Evolutionary conservation across 2,113 vertebrate species (phyloP).

Genomic region (Triplophysa siluroides): DNA sequence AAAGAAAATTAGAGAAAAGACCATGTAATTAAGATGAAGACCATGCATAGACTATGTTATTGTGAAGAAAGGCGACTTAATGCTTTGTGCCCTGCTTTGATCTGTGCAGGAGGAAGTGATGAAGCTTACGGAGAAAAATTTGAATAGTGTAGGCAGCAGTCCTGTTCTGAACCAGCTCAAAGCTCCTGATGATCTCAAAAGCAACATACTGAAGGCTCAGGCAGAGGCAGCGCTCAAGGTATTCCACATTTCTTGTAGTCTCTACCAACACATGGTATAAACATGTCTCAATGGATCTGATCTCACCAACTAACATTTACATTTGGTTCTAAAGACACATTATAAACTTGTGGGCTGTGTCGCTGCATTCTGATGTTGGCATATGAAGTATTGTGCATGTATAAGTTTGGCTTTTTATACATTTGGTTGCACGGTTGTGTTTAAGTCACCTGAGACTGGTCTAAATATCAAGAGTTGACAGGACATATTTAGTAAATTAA

Average conservation of each 20-base stretch:
- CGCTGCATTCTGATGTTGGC: background rate
- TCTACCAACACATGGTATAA: background rate
- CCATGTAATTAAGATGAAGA: too few species aligned
- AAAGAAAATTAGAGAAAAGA: too few species aligned
- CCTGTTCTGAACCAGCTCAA: slow-evolving; percentile 66
- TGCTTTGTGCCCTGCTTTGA: background rate
- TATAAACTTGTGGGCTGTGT: background rate
- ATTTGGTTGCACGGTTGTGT: background rate
- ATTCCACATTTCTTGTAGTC: slow-evolving; percentile 17
- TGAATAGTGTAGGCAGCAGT: slow-evolving; percentile 82
- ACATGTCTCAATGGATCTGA: too few species aligned
- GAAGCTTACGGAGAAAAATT: slow-evolving; percentile 88
- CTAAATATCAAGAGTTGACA: too few species aligned
- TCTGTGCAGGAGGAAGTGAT: slow-evolving; percentile 82
- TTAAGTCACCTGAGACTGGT: background rate
- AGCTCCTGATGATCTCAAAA: slow-evolving; percentile 85
- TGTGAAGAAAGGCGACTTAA: background rate
- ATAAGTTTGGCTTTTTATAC: background rate
- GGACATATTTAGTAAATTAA: too few species aligned
- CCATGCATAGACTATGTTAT: too few species aligned
- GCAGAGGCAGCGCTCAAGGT: slow-evolving; percentile 86
- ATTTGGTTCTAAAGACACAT: background rate
- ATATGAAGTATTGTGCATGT: background rate
- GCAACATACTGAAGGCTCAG: slow-evolving; percentile 93
- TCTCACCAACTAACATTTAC: too few species aligned